Evolutionary conservation across 2,888 invertebrate genomes (phyloP).

Genomic region (Spilarctia lutea): DNA sequence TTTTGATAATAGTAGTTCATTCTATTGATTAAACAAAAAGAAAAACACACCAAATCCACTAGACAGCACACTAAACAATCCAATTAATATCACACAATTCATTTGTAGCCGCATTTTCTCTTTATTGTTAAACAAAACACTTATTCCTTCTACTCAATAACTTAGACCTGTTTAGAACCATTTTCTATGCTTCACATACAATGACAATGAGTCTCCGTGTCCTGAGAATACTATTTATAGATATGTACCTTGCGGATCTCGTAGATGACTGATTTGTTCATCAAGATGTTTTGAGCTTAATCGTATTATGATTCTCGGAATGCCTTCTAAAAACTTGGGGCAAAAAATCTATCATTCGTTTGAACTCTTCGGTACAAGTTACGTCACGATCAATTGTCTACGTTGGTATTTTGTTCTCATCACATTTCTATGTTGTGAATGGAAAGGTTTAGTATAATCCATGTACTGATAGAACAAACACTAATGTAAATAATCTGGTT

Average conservation of each 20-base stretch:
- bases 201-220: neutral
- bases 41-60: constrained; percentile 29
- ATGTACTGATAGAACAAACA: too few relatives aligned
- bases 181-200: neutral
- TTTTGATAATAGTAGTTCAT: too few relatives aligned
- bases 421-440: neutral
- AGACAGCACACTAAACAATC: constrained; percentile 26
- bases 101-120: constrained; percentile 26
- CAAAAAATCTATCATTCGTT: constrained; percentile 34
- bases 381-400: constrained; percentile 10
- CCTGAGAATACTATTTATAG: constrained; percentile 7
- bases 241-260: constrained; percentile 31
- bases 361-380: constrained; percentile 11
- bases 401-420: constrained; percentile 1
- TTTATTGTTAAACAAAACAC: neutral
- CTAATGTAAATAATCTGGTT: too few relatives aligned
- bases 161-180: neutral
- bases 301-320: constrained; percentile 32
- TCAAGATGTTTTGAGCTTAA: constrained; percentile 4
- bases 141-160: neutral
- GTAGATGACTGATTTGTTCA: constrained; percentile 8
- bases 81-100: constrained; percentile 29
- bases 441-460: neutral
- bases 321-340: constrained; percentile 30
- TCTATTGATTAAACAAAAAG: neutral